Evolutionary conservation across 1,140 invertebrate species (phyloP), one percentile per base, ranked within the genome.

Genomic region (Tribolium madens): DNA sequence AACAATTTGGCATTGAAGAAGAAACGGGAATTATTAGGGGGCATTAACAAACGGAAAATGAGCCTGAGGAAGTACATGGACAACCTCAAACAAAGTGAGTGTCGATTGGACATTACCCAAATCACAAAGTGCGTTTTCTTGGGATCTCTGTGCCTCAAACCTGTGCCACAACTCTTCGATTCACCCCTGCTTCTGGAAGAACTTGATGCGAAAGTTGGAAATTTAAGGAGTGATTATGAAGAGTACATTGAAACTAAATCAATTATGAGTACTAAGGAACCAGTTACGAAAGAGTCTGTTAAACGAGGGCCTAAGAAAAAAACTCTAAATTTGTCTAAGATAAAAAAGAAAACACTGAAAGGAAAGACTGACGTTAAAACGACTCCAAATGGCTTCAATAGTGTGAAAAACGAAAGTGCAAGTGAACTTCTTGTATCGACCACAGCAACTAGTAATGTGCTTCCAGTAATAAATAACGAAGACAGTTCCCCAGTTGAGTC

Each of bases 51-150:
- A 50, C 15, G 70, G 6, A 72, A 72, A 72, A 72, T 72, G 70
- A 72, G 46, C 31, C 21, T 72, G 15, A 50, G 70, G 21, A 72
- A 72, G 70, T 31, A 48, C 18, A 72, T 52, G 4, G 46, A 72
- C 50, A 72, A 50, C 17, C 14, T 72, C 6, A 50, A 52, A n/a
- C 70, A 50, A 9, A 52, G 50, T 12, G 70, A 72, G 17, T 72
- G 70, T 26, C 42, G 70, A 31, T 26, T 72, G 15, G 70, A 72
- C 12, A 72, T 72, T 5, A 72, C 42, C n/a, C 70, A 72, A 31
- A 72, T 72, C 6, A 72, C 70, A 50, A 72, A 72, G 21, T 72
- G 70, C 50, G 70, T 72, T 3, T 72, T 72, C 52, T 12, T 72
- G 15, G 70, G 46, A 2, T 72, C 70, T 14, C 31, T 72, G 50